phyloP scores from a whole-genome alignment of 2,797 vertebrate species.

The Poeciliopsis presidionis region DNA sequence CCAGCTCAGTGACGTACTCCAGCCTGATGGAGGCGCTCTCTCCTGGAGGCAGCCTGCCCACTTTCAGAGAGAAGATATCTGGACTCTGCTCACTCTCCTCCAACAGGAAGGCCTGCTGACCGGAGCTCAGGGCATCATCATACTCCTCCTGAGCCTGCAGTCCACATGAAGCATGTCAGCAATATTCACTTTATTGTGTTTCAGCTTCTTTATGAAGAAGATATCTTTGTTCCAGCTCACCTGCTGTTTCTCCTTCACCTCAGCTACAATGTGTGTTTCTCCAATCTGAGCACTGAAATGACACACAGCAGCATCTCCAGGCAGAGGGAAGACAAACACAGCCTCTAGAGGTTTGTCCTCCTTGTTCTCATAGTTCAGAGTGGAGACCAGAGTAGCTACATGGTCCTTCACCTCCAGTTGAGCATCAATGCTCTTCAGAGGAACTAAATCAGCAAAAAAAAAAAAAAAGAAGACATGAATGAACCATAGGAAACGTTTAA shows the following conservation, averaged over 20 bases:
- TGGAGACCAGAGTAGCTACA: slow-evolving; percentile 82
- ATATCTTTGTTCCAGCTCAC: slow-evolving; percentile 36
- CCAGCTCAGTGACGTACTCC: slow-evolving; percentile 83
- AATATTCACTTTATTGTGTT: background rate
- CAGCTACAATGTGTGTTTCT: slow-evolving; percentile 80
- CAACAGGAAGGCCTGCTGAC: slow-evolving; percentile 81
- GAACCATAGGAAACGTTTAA: background rate
- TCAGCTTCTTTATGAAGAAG: background rate
- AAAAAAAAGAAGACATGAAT: background rate
- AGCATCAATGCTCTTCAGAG: slow-evolving; percentile 83
- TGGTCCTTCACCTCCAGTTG: slow-evolving; percentile 80
- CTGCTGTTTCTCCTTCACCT: slow-evolving; percentile 82
- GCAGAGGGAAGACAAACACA: slow-evolving; percentile 85
- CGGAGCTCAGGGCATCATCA: slow-evolving; percentile 64
- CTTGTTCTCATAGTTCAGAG: slow-evolving; percentile 83
- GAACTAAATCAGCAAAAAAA: slow-evolving; percentile 71
- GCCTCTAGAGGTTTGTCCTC: slow-evolving; percentile 81
- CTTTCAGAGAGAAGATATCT: slow-evolving; percentile 79
- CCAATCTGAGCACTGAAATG: slow-evolving; percentile 82
- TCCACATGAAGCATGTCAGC: slow-evolving; percentile 2
- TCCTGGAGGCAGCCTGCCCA: slow-evolving; percentile 81
- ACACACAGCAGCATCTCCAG: slow-evolving; percentile 84
- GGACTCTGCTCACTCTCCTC: slow-evolving; percentile 79
- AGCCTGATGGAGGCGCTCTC: slow-evolving; percentile 81
- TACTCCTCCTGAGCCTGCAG: slow-evolving; percentile 69